These are phyloP conservation scores for Oryctes rhinoceros DNA, from an alignment of 1,140 invertebrate species.

Conservation along the genomic window DNA sequence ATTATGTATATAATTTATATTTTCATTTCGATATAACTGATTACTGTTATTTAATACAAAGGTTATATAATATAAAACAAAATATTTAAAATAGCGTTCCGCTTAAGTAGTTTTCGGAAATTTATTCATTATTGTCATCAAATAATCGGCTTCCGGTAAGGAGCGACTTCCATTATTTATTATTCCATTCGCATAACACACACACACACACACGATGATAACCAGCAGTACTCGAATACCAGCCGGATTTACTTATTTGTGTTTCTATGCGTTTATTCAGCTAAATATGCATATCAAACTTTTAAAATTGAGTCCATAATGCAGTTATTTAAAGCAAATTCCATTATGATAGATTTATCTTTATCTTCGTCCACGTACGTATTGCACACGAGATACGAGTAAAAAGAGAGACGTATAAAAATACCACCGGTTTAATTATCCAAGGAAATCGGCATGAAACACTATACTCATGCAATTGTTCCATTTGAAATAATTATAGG, in stretches of 20 bases:
- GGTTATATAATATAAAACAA: background rate
- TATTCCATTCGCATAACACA: background rate
- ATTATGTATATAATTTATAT: background rate
- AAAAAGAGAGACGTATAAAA: background rate
- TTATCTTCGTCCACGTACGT: background rate
- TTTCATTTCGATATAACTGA: background rate
- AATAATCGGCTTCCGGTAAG: background rate
- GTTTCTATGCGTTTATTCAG: background rate
- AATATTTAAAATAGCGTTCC: background rate
- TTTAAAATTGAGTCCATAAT: background rate
- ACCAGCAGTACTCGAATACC: background rate
- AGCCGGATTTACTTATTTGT: background rate
- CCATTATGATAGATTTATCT: background rate
- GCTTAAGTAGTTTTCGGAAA: background rate
- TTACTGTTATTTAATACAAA: background rate
- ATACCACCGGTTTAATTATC: background rate
- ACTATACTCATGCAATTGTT: slow-evolving; percentile 18
- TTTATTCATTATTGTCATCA: background rate
- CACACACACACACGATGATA: slow-evolving; percentile 17
- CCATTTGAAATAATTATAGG: slow-evolving; percentile 6
- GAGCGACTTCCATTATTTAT: slow-evolving; percentile 9
- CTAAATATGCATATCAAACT: background rate
- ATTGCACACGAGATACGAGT: too few species aligned
- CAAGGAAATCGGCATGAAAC: background rate
- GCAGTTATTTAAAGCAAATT: background rate